Conservation (phyloP, 2,888 invertebrate species). For the Hydropsyche betteni region DNA sequence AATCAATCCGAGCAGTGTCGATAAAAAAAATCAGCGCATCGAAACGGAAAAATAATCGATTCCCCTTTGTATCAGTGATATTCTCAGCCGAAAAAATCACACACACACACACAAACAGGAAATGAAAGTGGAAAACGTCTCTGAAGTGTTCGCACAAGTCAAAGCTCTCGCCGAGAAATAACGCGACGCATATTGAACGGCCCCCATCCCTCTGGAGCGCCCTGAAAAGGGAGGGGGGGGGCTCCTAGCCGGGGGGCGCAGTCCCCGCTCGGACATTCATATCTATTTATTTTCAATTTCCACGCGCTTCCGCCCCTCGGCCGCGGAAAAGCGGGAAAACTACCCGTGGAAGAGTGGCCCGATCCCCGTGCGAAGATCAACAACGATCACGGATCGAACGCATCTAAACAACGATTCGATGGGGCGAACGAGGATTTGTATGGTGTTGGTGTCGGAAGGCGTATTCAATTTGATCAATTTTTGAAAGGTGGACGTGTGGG, state of each 20-base stretch:
- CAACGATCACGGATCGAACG: conserved; percentile 41
- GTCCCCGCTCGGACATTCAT: conserved; percentile 44
- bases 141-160: conserved; percentile 11
- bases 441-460: neutral
- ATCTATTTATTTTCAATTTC: conserved; percentile 49
- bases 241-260: conserved; percentile 22
- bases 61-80: neutral
- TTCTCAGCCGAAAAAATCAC: neutral
- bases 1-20: too few species aligned
- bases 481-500: neutral
- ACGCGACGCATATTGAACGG: conserved; percentile 37
- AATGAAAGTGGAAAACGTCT: conserved; percentile 35
- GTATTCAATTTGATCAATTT: conserved; percentile 1
- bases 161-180: conserved; percentile 19
- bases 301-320: conserved; percentile 34
- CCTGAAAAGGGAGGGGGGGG: neutral
- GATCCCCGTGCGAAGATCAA: conserved; percentile 33
- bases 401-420: conserved; percentile 37
- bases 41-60: conserved; percentile 23
- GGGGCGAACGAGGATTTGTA: conserved; percentile 24
- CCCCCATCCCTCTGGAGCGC: neutral
- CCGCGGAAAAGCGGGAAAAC: neutral
- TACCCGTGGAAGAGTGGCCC: neutral
- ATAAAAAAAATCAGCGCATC: neutral
- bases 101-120: neutral